phyloP scores from a whole-genome alignment of 2,797 vertebrate species.

The Poecilia picta region DNA sequence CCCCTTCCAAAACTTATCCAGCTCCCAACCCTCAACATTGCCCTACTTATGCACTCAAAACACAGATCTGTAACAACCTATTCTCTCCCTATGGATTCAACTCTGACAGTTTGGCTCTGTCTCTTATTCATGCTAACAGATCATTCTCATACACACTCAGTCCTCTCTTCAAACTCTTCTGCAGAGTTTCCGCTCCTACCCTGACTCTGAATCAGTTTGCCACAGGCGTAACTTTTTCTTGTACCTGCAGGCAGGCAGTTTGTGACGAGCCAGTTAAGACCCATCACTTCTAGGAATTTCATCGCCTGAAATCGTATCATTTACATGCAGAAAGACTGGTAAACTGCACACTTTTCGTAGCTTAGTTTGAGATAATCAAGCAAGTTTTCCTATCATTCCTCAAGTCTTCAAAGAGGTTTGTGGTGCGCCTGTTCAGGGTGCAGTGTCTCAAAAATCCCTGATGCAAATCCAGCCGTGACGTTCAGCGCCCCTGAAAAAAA shows the following conservation, averaged over 20 bases:
- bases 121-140: conserved; percentile 35
- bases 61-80: background rate
- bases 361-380: background rate
- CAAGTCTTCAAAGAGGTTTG: background rate
- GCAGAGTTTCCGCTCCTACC: background rate
- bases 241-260: conserved; percentile 23
- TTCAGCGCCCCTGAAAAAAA: background rate
- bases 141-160: background rate
- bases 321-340: background rate
- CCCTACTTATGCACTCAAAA: background rate
- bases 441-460: background rate
- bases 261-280: background rate
- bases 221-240: background rate
- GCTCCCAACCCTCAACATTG: background rate
- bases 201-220: conserved; percentile 2
- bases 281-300: background rate
- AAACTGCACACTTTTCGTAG: background rate
- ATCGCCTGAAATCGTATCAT: background rate
- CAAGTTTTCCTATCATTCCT: background rate
- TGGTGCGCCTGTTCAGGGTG: background rate
- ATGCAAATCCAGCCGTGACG: background rate
- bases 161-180: background rate
- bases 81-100: conserved; percentile 4
- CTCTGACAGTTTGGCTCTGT: conserved; percentile 19
- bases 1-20: background rate